Conservation (phyloP, 2,113 vertebrate genomes). For the Eubucco bourcierii region DNA sequence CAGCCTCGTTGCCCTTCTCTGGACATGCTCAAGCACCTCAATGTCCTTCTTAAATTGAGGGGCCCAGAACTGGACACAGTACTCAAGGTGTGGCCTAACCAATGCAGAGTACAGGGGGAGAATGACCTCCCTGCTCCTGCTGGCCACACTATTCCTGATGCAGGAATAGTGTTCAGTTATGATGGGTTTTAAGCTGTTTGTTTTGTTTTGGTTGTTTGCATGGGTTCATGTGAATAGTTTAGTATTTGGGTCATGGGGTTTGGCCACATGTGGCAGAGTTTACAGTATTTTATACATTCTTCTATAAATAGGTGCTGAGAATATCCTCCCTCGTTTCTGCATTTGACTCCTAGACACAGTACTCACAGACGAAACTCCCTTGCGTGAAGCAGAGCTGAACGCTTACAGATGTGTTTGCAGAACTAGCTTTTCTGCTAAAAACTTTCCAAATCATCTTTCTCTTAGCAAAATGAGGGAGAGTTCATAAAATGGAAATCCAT, state of each 20-base stretch:
- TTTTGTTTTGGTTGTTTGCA: neutral
- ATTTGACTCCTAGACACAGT: neutral
- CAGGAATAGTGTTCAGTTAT: constrained; percentile 52
- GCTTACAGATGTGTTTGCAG: constrained; percentile 5
- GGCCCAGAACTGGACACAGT: too few relatives aligned
- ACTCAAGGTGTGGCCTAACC: too few relatives aligned
- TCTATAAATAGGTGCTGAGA: neutral
- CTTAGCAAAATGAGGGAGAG: neutral
- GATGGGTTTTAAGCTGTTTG: constrained; percentile 1
- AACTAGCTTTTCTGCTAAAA: neutral
- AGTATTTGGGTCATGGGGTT: neutral
- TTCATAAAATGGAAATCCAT: neutral
- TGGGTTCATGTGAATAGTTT: neutral
- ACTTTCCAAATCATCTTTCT: neutral
- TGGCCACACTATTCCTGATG: too few relatives aligned
- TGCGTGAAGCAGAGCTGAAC: neutral
- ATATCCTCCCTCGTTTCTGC: neutral
- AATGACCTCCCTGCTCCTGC: too few relatives aligned
- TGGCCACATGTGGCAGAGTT: neutral
- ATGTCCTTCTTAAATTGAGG: too few relatives aligned
- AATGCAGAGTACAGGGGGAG: too few relatives aligned
- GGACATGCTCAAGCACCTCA: too few relatives aligned
- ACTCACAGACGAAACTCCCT: neutral
- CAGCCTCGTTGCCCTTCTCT: too few relatives aligned
- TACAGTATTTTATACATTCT: neutral